A percentile compares a stretch with the other conserved stretches of the same genome.
phyloP scores from a whole-genome alignment of 1,140 invertebrate genomes.

The Drosophila arizonae region DNA sequence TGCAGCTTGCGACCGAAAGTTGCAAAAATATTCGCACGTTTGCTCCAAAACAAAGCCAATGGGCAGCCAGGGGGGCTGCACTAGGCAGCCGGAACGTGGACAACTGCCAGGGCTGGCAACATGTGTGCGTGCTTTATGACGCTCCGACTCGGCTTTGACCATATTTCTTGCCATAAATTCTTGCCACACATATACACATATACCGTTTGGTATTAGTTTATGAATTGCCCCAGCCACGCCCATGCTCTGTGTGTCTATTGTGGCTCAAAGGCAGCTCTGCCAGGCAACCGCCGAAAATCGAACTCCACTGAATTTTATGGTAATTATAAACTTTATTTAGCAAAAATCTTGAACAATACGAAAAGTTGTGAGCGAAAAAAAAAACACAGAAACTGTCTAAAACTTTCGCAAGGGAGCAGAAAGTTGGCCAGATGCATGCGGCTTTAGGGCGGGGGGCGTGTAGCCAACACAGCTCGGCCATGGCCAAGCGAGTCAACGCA shows the following conservation, averaged over 20 bases:
- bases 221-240: constrained; percentile 44
- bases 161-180: constrained; percentile 78
- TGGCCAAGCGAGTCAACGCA: constrained; percentile 38
- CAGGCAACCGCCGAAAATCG: constrained; percentile 47
- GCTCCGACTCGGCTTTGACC: constrained; percentile 56
- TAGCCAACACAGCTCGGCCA: background rate
- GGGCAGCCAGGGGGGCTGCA: background rate
- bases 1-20: constrained; percentile 76
- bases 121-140: constrained; percentile 64
- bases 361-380: background rate
- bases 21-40: constrained; percentile 80
- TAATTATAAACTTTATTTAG: constrained; percentile 79
- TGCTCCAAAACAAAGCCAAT: constrained; percentile 70
- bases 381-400: background rate
- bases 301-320: constrained; percentile 66
- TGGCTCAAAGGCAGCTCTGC: constrained; percentile 47
- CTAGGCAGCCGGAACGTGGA: background rate
- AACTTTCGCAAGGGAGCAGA: background rate
- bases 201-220: constrained; percentile 55
- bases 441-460: constrained; percentile 40
- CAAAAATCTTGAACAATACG: constrained; percentile 53
- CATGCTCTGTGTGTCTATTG: constrained; percentile 8
- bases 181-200: constrained; percentile 36
- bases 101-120: constrained; percentile 26
- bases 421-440: constrained; percentile 37